Evolutionary conservation across 2,797 vertebrate genomes (phyloP).

Genomic region (Alauda arvensis): DNA sequence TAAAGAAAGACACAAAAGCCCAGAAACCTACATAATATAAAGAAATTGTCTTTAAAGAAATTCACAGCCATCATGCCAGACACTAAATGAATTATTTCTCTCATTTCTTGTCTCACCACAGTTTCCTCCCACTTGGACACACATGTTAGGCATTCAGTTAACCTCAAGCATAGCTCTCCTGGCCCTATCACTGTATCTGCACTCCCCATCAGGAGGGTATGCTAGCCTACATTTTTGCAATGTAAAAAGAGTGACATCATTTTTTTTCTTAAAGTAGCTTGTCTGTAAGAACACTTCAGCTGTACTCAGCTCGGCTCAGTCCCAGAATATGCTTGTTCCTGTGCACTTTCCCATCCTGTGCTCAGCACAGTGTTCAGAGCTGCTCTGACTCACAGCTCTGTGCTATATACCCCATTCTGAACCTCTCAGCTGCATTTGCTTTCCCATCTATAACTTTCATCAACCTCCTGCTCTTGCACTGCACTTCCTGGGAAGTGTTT

Average conservation of each 20-base stretch:
- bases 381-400: not conserved
- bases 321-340: not conserved
- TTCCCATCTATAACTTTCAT: conserved; percentile 2
- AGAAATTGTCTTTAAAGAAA: conserved; percentile 48
- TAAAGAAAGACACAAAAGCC: conserved; percentile 2
- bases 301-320: not conserved
- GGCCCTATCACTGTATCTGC: conserved; percentile 50
- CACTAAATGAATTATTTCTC: conserved; percentile 56
- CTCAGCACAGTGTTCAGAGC: not conserved
- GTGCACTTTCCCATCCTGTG: not conserved
- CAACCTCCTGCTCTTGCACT: conserved; percentile 9
- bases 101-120: conserved; percentile 54
- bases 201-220: conserved; percentile 27
- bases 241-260: conserved; percentile 60
- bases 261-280: conserved; percentile 49
- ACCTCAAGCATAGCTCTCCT: conserved; percentile 22
- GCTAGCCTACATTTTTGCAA: conserved; percentile 49
- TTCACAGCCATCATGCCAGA: conserved; percentile 37
- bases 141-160: conserved; percentile 57
- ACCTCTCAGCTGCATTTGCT: conserved; percentile 36
- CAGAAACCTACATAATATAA: conserved; percentile 7
- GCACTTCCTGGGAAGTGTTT: conserved; percentile 51
- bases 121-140: conserved; percentile 69
- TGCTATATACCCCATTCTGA: not conserved
- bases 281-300: not conserved